Percentiles rank a stretch among this genome's conserved stretches.
phyloP scores from a whole-genome alignment of 2,113 vertebrate genomes.

The Myanophis thanlyinensis region DNA sequence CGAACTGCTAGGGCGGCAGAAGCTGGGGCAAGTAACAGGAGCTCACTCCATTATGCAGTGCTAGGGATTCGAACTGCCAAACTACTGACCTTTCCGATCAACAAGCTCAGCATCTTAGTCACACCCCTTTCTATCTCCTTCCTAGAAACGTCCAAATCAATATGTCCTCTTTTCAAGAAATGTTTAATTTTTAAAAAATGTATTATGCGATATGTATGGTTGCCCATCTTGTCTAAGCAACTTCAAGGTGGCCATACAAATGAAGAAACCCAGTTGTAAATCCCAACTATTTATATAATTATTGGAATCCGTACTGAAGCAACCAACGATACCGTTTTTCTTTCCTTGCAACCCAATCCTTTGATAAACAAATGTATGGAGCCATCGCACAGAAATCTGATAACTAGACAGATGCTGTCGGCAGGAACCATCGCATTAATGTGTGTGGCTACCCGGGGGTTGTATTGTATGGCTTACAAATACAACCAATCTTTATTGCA shows the following conservation, averaged over 20 bases:
- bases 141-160: background rate
- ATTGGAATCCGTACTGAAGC: background rate
- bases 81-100: too few species aligned
- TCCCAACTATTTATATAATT: background rate
- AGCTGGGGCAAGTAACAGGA: too few species aligned
- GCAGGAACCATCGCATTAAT: conserved; percentile 86
- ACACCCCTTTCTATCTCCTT: too few species aligned
- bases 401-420: conserved; percentile 88
- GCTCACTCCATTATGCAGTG: too few species aligned
- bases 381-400: conserved; percentile 92
- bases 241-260: background rate
- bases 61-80: too few species aligned
- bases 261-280: background rate
- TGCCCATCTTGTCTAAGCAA: background rate
- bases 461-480: conserved; percentile 74
- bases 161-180: background rate
- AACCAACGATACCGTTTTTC: background rate
- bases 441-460: conserved; percentile 73
- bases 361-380: conserved; percentile 74
- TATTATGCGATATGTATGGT: background rate
- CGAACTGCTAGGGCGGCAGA: too few species aligned
- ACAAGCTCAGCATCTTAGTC: too few species aligned
- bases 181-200: background rate
- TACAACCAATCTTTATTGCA: conserved; percentile 62
- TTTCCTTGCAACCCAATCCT: background rate